A percentile compares a stretch with the other conserved stretches of the same genome.
phyloP scores from a whole-genome alignment of 2,888 invertebrate genomes.

The Oscheius sp. region DNA sequence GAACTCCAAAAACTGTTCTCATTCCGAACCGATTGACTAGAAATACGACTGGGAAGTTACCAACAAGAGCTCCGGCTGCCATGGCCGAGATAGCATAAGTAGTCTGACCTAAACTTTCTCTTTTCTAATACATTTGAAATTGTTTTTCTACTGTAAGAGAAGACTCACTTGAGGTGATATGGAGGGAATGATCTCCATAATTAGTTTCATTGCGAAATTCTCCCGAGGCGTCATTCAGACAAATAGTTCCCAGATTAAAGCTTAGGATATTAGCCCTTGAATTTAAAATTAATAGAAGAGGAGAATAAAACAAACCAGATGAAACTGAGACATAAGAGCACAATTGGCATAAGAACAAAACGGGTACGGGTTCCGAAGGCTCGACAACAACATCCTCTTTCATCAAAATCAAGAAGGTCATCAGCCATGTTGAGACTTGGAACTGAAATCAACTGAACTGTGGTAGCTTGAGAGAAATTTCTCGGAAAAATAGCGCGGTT shows the following conservation, averaged over 20 bases:
- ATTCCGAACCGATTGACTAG: slow-evolving; percentile 40
- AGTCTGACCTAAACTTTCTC: slow-evolving; percentile 29
- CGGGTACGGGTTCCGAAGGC: slow-evolving; percentile 11
- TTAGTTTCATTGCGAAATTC: background rate
- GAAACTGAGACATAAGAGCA: slow-evolving; percentile 15
- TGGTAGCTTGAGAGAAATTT: no score
- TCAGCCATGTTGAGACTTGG: background rate
- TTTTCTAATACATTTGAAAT: background rate
- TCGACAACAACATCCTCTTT: background rate
- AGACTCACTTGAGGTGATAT: background rate
- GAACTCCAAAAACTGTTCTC: slow-evolving; percentile 45
- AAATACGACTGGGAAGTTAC: slow-evolving; percentile 58
- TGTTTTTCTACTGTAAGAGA: background rate
- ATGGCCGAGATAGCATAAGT: slow-evolving; percentile 54
- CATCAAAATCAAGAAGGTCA: background rate
- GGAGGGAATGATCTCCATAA: background rate
- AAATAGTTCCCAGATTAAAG: slow-evolving; percentile 14
- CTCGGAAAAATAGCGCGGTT: no score
- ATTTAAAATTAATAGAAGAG: no score
- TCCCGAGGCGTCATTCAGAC: slow-evolving; percentile 1
- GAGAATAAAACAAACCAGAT: background rate
- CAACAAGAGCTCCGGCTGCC: slow-evolving; percentile 53
- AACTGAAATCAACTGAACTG: background rate
- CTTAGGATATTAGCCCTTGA: slow-evolving; percentile 19
- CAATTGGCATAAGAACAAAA: slow-evolving; percentile 17